Base-by-base conservation (phyloP, 2,888 invertebrate genomes). In the Dyspetes luteomarginatus region DNA sequence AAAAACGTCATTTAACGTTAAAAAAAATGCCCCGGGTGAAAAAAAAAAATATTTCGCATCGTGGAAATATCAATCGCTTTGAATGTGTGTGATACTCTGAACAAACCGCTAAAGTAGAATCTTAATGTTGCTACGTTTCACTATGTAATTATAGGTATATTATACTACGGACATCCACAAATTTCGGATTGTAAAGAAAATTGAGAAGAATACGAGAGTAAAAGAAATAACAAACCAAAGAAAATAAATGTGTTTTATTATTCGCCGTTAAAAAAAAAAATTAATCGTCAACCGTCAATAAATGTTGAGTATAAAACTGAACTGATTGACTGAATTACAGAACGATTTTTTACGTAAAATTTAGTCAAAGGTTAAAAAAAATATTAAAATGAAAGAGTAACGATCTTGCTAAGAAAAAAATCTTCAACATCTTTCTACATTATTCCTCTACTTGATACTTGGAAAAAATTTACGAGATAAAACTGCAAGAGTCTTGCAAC, bases 51-150 rank as follows among this genome's bases (percentile, higher is more conserved):
- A n/a, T n/a, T n/a, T 64, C 43, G 64, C 79, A 55, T 65, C 74
- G 62, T 55, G 73, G 62, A 78, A 68, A 74, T 64, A 74, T 72
- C 67, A 84, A 80, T 84, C 84, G 86, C 88, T 88, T 88, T 88
- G 84, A 84, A 88, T 87, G 86, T 88, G 83, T 87, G 83, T 85
- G 81, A 78, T 87, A 82, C 83, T 52, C 26, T 62, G 55, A 69
- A 50, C 60, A 55, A 69, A 62, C 15, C 68, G 67, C 62, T 60
- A n/a, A 69, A 65, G 64, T 73, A 71, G 85, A 84, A 83, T 84
- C 86, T 85, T 83, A 86, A 86, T 86, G 86, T 86, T 78, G 84
- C 88, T 86, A 81, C 83, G 78, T 43, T 85, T 85, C 83, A 84
- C 73, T 77, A 81, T 82, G 84, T 87, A 86, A 85, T 84, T 84